These are phyloP conservation scores for Masnerella sp. DNA, from an alignment of 2,888 invertebrate genomes.

Conservation along the genomic window DNA sequence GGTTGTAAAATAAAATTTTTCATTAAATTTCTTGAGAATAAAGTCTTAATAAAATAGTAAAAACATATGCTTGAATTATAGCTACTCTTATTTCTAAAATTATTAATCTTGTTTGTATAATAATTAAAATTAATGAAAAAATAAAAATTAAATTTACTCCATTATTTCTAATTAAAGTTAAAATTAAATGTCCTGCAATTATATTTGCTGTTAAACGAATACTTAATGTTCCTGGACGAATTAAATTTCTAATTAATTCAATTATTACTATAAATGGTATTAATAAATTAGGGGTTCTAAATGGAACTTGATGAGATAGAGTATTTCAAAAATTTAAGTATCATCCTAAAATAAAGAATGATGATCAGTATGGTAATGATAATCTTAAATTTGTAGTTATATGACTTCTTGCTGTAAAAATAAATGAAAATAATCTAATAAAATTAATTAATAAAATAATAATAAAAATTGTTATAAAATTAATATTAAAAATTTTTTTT, in stretches of 20 bases:
- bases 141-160: slow-evolving; percentile 73
- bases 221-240: slow-evolving; percentile 84
- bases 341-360: slow-evolving; percentile 83
- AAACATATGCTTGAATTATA: slow-evolving; percentile 84
- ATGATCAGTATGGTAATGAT: slow-evolving; percentile 82
- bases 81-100: slow-evolving; percentile 81
- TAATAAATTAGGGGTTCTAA: slow-evolving; percentile 82
- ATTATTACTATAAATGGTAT: slow-evolving; percentile 87
- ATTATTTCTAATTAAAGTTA: slow-evolving; percentile 81
- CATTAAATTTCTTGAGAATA: slow-evolving; percentile 84
- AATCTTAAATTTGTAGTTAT: slow-evolving; percentile 81
- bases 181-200: slow-evolving; percentile 85
- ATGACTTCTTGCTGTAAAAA: slow-evolving; percentile 85
- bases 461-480: slow-evolving; percentile 80
- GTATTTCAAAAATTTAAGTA: slow-evolving; percentile 80
- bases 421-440: slow-evolving; percentile 84
- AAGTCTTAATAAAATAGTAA: slow-evolving; percentile 82
- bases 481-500: slow-evolving; percentile 73
- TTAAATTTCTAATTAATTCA: slow-evolving; percentile 86
- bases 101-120: slow-evolving; percentile 80
- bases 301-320: slow-evolving; percentile 84
- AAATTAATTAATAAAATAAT: slow-evolving; percentile 84
- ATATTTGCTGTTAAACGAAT: slow-evolving; percentile 87
- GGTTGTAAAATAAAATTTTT: slow-evolving; percentile 53
- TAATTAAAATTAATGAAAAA: slow-evolving; percentile 53